These are phyloP conservation scores for Orthonevra nobilis DNA, from an alignment of 2,888 invertebrate species.

Conservation along the genomic window DNA sequence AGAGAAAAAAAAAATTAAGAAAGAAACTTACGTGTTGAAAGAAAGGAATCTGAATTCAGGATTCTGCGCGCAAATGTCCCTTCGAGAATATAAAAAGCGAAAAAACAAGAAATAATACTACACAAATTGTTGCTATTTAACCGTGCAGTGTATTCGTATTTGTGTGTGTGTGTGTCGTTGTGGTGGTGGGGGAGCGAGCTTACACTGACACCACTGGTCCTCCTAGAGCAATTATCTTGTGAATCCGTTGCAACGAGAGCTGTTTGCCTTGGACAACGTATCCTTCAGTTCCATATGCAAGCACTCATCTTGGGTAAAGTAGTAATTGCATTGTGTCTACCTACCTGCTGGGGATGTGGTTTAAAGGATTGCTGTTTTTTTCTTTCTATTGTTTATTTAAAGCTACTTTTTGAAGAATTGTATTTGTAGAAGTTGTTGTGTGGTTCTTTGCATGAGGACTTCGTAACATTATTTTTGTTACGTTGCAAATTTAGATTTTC, in stretches of 20 bases:
- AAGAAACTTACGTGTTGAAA: slow-evolving; percentile 25
- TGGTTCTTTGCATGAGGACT: no score
- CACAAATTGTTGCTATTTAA: slow-evolving; percentile 37
- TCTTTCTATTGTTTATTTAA: background rate
- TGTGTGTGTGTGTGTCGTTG: slow-evolving; percentile 5
- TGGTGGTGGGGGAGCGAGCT: slow-evolving; percentile 45
- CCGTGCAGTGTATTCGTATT: background rate
- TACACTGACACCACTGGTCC: background rate
- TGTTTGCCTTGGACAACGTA: slow-evolving; percentile 56
- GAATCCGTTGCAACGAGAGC: slow-evolving; percentile 7
- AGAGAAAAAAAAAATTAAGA: background rate
- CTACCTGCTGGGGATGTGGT: background rate
- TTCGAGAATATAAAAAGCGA: slow-evolving; percentile 44
- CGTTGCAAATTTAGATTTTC: no score
- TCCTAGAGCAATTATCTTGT: slow-evolving; percentile 30
- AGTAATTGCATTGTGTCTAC: slow-evolving; percentile 25
- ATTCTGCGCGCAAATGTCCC: slow-evolving; percentile 64
- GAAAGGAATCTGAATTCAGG: slow-evolving; percentile 55
- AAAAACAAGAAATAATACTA: slow-evolving; percentile 52
- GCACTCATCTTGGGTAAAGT: slow-evolving; percentile 60
- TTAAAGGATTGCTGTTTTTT: background rate
- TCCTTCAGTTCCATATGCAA: slow-evolving; percentile 60
- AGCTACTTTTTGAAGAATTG: no score
- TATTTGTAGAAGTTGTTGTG: no score
- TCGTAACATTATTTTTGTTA: no score